phyloP scores from a whole-genome alignment of 2,113 vertebrate genomes.

The Hiodon tergisus region DNA sequence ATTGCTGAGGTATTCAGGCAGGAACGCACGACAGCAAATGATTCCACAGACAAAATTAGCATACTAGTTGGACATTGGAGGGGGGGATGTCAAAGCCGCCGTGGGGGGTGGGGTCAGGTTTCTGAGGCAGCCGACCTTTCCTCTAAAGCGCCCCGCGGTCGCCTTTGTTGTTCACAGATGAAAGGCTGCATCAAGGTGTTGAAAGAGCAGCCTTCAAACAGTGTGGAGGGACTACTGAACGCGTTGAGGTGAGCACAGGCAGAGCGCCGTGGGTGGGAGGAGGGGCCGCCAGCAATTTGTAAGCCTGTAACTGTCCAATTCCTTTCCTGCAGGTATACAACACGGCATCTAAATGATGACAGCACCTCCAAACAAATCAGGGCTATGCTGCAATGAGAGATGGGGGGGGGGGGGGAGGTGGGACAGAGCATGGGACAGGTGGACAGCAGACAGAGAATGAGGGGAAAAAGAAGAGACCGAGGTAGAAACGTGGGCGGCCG shows the following conservation, averaged over 20 bases:
- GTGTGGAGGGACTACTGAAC: constrained; percentile 85
- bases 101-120: constrained; percentile 14
- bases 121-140: constrained; percentile 48
- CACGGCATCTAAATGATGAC: constrained; percentile 85
- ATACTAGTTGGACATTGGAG: not conserved
- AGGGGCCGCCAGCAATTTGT: not conserved
- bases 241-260: constrained; percentile 72
- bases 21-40: too few species aligned
- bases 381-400: constrained; percentile 80
- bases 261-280: not conserved
- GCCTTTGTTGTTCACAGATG: constrained; percentile 64
- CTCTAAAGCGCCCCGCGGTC: constrained; percentile 32
- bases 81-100: constrained; percentile 11
- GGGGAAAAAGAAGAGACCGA: constrained; percentile 27
- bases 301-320: not conserved
- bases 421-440: not conserved
- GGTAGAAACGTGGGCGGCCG: constrained; percentile 42
- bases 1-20: too few species aligned
- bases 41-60: too few species aligned
- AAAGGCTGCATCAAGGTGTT: constrained; percentile 93
- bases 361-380: constrained; percentile 92
- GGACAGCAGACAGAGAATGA: constrained; percentile 24
- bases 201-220: constrained; percentile 89
- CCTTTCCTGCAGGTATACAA: constrained; percentile 72
- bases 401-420: constrained; percentile 28